phyloP scores from a whole-genome alignment of 2,888 invertebrate genomes.

The Halictus ligatus region DNA sequence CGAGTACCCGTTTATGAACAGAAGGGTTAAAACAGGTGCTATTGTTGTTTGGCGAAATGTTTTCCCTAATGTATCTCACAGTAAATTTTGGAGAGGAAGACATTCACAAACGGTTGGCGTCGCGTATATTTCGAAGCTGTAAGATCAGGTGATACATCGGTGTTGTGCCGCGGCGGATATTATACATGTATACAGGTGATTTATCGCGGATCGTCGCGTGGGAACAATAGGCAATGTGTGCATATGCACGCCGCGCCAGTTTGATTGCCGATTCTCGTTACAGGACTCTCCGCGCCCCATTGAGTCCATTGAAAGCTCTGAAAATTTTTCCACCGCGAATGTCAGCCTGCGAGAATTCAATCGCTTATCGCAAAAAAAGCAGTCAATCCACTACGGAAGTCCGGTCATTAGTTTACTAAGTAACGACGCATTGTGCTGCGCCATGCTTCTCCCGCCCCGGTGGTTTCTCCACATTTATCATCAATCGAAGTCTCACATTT shows the following conservation, averaged over 20 bases:
- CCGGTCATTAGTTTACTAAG: conserved; percentile 43
- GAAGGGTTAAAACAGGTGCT: too few species aligned
- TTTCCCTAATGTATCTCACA: background rate
- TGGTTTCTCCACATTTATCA: conserved; percentile 15
- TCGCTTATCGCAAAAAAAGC: conserved; percentile 47
- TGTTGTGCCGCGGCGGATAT: conserved; percentile 11
- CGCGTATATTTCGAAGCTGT: background rate
- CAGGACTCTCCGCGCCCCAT: background rate
- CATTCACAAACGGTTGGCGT: background rate
- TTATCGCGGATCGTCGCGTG: conserved; percentile 26
- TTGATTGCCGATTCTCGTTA: conserved; percentile 41
- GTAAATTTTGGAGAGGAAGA: conserved; percentile 1
- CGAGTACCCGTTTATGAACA: too few species aligned
- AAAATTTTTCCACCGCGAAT: conserved; percentile 31
- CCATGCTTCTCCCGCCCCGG: conserved; percentile 22
- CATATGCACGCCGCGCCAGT: conserved; percentile 32
- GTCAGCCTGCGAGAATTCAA: conserved; percentile 16
- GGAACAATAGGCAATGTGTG: conserved; percentile 36
- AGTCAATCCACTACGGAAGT: conserved; percentile 39
- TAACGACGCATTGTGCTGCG: conserved; percentile 42
- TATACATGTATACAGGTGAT: conserved; percentile 28
- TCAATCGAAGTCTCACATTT: background rate
- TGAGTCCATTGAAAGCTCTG: conserved; percentile 32
- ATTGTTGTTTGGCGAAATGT: too few species aligned
- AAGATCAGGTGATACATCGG: conserved; percentile 30